Percentiles rank a stretch among this genome's conserved stretches.
phyloP scores from a whole-genome alignment of 23 tunicate species.

The Trididemnum miniatum region DNA sequence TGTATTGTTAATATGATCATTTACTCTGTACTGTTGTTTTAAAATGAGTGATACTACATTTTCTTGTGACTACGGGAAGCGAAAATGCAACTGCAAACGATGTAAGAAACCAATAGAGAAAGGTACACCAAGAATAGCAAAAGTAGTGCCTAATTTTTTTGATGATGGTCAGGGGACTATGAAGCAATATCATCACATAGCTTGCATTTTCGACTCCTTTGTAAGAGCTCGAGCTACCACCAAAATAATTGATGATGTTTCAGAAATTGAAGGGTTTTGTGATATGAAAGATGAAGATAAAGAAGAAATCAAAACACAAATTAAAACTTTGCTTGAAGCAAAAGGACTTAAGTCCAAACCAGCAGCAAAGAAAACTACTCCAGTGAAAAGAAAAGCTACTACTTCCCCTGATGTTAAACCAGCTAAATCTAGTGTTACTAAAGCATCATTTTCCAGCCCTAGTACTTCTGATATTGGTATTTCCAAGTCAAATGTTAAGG shows the following conservation, averaged over 20 bases:
- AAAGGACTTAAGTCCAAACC: not conserved
- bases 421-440: constrained; percentile 12
- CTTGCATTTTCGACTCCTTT: constrained; percentile 85
- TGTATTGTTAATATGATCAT: too few relatives aligned
- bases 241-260: constrained; percentile 78
- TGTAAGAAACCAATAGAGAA: constrained; percentile 94
- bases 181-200: constrained; percentile 89
- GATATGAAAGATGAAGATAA: constrained; percentile 93
- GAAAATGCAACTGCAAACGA: constrained; percentile 91
- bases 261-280: constrained; percentile 82
- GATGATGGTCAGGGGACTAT: constrained; percentile 83
- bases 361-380: constrained; percentile 20
- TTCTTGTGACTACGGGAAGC: constrained; percentile 78
- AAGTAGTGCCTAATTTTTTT: constrained; percentile 82
- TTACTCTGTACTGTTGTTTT: too few relatives aligned
- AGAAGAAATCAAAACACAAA: constrained; percentile 48
- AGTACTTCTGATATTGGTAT: not conserved
- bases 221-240: constrained; percentile 83
- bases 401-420: constrained; percentile 17
- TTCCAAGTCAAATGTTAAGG: constrained; percentile 31
- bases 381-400: constrained; percentile 45
- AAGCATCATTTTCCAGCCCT: not conserved
- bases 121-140: constrained; percentile 79
- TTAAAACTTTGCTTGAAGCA: constrained; percentile 2
- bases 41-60: constrained; percentile 49